These are phyloP conservation scores for Tenrec ecaudatus DNA, from an alignment of 2,113 vertebrate species.

Conservation along the genomic window DNA sequence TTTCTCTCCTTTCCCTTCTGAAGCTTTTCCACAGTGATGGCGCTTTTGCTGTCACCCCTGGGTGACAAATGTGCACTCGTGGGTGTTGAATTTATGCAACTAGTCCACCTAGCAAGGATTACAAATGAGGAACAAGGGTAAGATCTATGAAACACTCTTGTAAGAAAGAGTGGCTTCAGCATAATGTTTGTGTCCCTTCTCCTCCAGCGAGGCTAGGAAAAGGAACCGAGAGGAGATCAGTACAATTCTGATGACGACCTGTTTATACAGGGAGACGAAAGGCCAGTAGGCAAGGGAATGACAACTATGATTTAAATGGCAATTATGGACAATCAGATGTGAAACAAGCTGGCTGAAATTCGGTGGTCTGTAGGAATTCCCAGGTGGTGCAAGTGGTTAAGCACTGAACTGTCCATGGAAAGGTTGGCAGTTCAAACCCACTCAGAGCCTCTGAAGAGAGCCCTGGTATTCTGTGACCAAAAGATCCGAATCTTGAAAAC, in stretches of 20 bases:
- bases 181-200: neutral
- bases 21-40: neutral
- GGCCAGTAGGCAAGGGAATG: neutral
- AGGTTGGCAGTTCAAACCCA: neutral
- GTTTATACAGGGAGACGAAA: slow-evolving; percentile 14
- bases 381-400: neutral
- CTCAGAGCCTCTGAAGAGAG: neutral
- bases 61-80: slow-evolving; percentile 1
- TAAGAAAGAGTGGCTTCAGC: neutral
- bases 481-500: neutral
- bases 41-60: slow-evolving; percentile 41
- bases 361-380: neutral
- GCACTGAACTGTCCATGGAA: neutral
- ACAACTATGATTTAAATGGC: neutral
- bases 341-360: neutral
- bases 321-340: neutral
- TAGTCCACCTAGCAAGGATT: slow-evolving; percentile 42
- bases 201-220: neutral
- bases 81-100: slow-evolving; percentile 64
- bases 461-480: neutral
- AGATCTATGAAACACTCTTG: neutral
- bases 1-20: neutral
- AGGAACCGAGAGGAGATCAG: neutral
- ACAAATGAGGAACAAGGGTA: slow-evolving; percentile 51
- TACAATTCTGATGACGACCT: neutral